These are phyloP conservation scores for Melanotaenia duboulayi DNA, from an alignment of 2,113 vertebrate genomes.

Conservation along the genomic window DNA sequence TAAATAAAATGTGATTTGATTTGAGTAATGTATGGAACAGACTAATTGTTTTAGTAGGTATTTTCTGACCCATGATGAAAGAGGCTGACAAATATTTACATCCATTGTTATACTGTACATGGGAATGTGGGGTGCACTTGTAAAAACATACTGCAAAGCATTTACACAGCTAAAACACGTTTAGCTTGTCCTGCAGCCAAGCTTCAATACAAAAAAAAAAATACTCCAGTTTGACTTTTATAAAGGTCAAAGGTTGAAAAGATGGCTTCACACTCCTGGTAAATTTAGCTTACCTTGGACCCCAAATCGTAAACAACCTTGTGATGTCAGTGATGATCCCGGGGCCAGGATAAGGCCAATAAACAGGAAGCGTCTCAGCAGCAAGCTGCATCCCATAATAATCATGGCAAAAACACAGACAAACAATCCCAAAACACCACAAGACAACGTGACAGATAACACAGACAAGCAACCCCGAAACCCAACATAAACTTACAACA, in stretches of 20 bases:
- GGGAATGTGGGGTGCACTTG: background rate
- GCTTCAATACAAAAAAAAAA: slow-evolving; percentile 4
- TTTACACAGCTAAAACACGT: background rate
- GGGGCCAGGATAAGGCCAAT: slow-evolving; percentile 82
- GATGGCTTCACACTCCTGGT: slow-evolving; percentile 51
- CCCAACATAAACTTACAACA: slow-evolving; percentile 35
- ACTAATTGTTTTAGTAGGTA: background rate
- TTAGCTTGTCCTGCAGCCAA: background rate
- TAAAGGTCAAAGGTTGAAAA: slow-evolving; percentile 48
- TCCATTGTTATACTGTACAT: slow-evolving; percentile 4
- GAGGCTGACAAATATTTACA: slow-evolving; percentile 6
- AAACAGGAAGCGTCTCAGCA: slow-evolving; percentile 84
- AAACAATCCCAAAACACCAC: slow-evolving; percentile 71
- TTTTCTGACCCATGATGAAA: background rate
- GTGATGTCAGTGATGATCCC: slow-evolving; percentile 83
- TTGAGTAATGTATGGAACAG: background rate
- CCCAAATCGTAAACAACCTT: slow-evolving; percentile 78
- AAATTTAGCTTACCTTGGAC: slow-evolving; percentile 82
- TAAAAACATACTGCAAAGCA: background rate
- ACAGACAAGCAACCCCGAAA: slow-evolving; percentile 23
- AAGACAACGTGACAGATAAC: slow-evolving; percentile 71
- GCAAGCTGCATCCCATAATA: slow-evolving; percentile 86
- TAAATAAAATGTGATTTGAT: too few species aligned
- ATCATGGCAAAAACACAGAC: slow-evolving; percentile 64
- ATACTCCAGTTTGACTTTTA: slow-evolving; percentile 4